Base-by-base conservation (phyloP, 2,113 vertebrate genomes). In the Corvus hawaiiensis region DNA sequence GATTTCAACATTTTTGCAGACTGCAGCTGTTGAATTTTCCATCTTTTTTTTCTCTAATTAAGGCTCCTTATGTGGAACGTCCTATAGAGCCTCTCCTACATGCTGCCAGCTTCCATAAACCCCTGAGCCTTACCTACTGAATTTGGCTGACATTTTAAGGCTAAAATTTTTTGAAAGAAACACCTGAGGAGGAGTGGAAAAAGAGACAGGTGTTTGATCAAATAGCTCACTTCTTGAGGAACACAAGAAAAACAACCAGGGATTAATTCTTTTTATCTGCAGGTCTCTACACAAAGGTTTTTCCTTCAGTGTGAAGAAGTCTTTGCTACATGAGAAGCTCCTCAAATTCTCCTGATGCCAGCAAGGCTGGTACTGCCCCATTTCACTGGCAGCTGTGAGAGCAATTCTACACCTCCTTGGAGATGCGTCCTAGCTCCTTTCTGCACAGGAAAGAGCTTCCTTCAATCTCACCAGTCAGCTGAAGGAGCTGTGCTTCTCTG, bases 391-490 rank as follows among this genome's bases (percentile, higher is more conserved):
- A 56, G 26, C 2, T 56, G 23, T 33, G 10, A 48, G 5, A 82
- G 11, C 5, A 11, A 1, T 64, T 87, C 30, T 43, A 5, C 11
- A 39, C 3, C 1, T 61, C 41, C 19, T 62, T 58, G 41, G 49
- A n/a, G 37, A 54, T 28, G 9, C 3, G 5, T 69, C 27, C 27
- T 30, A 1, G 0, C 4, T 82, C 24, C 22, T 68, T 51, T 74
- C 24, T 54, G 15, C 41, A 21, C 0, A 2, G 28, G 7, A 16
- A 10, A 71, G 27, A 39, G 32, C 5, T 49, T 93, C 39, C 12
- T 58, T 58, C 66, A 56, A 8, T 48, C 41, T 67, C 16, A 21
- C 0, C 0, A 0, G 5, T 10, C 27, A 62, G 13, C 22, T 54
- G 75, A 69, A 68, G 24, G 18, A 64, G 10, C 18, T 80, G 13